These are phyloP conservation scores for Eulemur albifrons DNA, from an alignment of 2,797 vertebrate genomes.

Conservation along the genomic window DNA sequence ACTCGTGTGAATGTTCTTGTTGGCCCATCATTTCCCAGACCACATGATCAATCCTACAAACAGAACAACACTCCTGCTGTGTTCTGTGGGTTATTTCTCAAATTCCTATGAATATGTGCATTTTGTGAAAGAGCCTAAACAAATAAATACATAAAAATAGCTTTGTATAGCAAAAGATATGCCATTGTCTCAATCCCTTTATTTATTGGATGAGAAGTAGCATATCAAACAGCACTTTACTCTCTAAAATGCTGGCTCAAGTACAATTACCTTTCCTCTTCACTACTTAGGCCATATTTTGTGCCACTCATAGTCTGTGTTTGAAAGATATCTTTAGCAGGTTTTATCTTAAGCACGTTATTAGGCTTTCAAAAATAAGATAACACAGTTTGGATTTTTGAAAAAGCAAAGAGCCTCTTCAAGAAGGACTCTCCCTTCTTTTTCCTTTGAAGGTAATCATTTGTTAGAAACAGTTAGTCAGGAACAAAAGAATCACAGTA, in stretches of 20 bases:
- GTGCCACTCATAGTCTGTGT: slow-evolving; percentile 44
- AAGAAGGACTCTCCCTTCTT: slow-evolving; percentile 69
- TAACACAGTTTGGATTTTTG: slow-evolving; percentile 5
- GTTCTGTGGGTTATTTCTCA: slow-evolving; percentile 64
- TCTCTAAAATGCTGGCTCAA: not conserved
- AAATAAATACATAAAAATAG: slow-evolving; percentile 20
- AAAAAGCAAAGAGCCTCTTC: slow-evolving; percentile 74
- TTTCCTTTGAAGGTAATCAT: slow-evolving; percentile 79
- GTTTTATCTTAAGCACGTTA: slow-evolving; percentile 37
- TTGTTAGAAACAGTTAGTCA: slow-evolving; percentile 69
- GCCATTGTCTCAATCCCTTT: not conserved
- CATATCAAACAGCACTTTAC: not conserved
- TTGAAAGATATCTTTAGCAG: slow-evolving; percentile 43
- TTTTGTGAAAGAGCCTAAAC: slow-evolving; percentile 25
- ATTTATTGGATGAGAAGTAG: not conserved
- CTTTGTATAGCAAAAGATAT: not conserved
- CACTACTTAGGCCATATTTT: not conserved
- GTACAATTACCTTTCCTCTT: not conserved
- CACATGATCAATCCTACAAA: not conserved
- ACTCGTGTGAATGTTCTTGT: not conserved
- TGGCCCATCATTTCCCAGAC: not conserved
- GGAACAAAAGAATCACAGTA: slow-evolving; percentile 77
- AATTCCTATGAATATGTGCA: slow-evolving; percentile 49
- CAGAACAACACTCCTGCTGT: slow-evolving; percentile 40
- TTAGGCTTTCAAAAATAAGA: slow-evolving; percentile 59